A percentile compares a stretch with the other conserved stretches of the same genome.
phyloP scores from a whole-genome alignment of 1,140 invertebrate species.

The Myzus persicae region DNA sequence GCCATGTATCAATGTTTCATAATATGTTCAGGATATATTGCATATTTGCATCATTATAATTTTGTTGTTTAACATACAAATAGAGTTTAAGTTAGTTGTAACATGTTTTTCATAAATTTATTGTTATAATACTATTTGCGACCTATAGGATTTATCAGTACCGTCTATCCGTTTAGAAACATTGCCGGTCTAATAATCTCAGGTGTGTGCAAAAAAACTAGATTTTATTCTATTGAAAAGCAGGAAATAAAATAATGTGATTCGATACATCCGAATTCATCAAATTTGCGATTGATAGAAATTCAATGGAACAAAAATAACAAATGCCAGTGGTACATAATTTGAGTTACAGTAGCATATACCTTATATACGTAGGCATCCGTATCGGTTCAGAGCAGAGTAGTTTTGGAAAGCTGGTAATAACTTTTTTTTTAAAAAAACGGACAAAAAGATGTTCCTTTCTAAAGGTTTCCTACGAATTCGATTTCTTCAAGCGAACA shows the following conservation, averaged over 20 bases:
- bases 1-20: neutral
- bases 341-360: neutral
- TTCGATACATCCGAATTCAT: neutral
- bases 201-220: neutral
- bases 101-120: too few species aligned
- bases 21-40: too few species aligned
- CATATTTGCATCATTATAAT: too few species aligned
- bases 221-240: neutral
- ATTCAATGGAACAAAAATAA: neutral
- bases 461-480: neutral
- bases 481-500: conserved; percentile 32
- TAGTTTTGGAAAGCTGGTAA: conserved; percentile 8
- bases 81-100: too few species aligned
- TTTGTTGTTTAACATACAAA: too few species aligned
- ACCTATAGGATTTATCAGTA: neutral
- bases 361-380: neutral
- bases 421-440: conserved; percentile 35
- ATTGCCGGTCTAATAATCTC: neutral
- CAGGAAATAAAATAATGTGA: neutral
- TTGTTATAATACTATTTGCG: neutral
- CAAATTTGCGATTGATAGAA: neutral
- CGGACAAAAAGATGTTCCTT: neutral
- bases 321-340: neutral
- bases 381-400: conserved; percentile 14
- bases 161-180: neutral